Conservation (phyloP, 1,140 invertebrate species). For the Andrena cerasifolii region DNA sequence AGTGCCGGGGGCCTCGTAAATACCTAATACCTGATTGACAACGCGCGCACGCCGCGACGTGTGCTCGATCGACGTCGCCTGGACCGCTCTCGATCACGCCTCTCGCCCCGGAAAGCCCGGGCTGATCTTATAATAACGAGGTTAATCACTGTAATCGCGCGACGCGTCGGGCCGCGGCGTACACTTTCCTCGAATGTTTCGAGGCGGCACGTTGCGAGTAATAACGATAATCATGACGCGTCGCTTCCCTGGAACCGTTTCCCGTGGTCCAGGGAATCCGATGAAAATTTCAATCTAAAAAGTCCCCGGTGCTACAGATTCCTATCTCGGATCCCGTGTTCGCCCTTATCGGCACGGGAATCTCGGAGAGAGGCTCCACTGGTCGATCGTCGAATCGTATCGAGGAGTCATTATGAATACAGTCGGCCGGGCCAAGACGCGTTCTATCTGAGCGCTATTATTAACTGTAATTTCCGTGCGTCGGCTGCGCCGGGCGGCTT, state of each 20-base stretch:
- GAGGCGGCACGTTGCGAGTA: neutral
- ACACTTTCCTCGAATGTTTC: neutral
- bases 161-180: neutral
- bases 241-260: neutral
- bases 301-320: constrained; percentile 1
- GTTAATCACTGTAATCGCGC: constrained; percentile 19
- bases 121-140: neutral
- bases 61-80: no score
- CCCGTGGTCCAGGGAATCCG: neutral
- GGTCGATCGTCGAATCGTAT: constrained; percentile 37
- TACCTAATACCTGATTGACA: constrained; percentile 6
- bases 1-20: constrained; percentile 11
- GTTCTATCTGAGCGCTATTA: constrained; percentile 61
- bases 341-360: constrained; percentile 3
- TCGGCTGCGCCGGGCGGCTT: constrained; percentile 40
- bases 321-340: neutral
- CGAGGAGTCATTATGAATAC: constrained; percentile 61
- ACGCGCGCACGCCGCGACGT: constrained; percentile 3
- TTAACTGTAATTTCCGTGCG: constrained; percentile 66
- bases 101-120: neutral
- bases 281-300: constrained; percentile 39
- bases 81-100: neutral
- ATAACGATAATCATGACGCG: constrained; percentile 21
- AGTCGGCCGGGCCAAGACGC: neutral
- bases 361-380: constrained; percentile 20